Base-by-base conservation (phyloP, 2,113 vertebrate genomes). In the Oriolus oriolus region DNA sequence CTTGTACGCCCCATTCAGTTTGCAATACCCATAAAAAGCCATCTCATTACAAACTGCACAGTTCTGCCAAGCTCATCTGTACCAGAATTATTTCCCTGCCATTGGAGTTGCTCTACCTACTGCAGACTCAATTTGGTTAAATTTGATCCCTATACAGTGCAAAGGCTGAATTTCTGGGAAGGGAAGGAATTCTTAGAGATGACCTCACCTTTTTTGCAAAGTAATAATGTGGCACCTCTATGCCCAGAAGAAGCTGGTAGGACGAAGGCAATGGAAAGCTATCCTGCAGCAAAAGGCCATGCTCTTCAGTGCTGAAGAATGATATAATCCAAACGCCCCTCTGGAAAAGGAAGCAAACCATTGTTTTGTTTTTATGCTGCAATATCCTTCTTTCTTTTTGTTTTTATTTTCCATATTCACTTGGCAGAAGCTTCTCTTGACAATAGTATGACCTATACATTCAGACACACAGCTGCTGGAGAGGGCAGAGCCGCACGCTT, bases 211-310 rank as follows among this genome's bases (percentile, higher is more conserved):
- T 99, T 97, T 98, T 99, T 41, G 98, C 98, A 95, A 99, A 99
- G 97, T 99, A 99, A 89, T 99, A 99, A 91, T 99, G 98, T 22
- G 99, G 99, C 44, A 99, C 99, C 64, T 99, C 98, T 35, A 99
- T 89, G 42, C 99, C 99, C 28, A 99, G 98, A 37, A 99, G 98
- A 22, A 94, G 87, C 79, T 99, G 98, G 45, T 98, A 98, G 35
- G 97, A 64, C 7, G 98, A 77, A 23, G 99, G 98, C 95, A 98
- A 97, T 9, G 98, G 96, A 91, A 98, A 99, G 70, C 97, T 98
- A 86, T 99, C 99, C 49, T 99, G 99, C 30, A 99, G 98, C 82
- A 99, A 97, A 50, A 99, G 97, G 26, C 99, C 98, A 3, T 99
- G 98, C 71, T 99, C 99, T 92, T 99, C 99, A 3, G 99, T 99